These are phyloP conservation scores for Trypoxylon attenuatum DNA, from an alignment of 2,888 invertebrate genomes.

Conservation along the genomic window DNA sequence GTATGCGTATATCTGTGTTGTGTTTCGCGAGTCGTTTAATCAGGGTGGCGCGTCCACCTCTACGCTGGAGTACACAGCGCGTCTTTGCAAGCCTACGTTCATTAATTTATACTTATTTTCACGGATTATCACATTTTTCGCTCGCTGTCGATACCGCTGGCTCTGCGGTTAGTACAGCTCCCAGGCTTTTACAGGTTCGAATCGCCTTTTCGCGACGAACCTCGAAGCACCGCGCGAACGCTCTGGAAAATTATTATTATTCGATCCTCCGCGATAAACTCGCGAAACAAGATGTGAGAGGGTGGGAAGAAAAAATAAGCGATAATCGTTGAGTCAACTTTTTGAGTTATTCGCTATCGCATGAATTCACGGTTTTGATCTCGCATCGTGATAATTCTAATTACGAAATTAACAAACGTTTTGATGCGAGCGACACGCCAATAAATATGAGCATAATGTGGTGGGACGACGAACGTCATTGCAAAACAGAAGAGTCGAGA, in stretches of 20 bases:
- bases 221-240: constrained; percentile 8
- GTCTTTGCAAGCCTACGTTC: constrained; percentile 43
- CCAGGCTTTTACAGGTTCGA: constrained; percentile 13
- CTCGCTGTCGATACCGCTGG: constrained; percentile 41
- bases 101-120: constrained; percentile 60
- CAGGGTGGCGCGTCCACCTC: constrained; percentile 3
- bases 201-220: constrained; percentile 1
- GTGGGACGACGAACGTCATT: neutral
- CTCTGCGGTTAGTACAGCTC: constrained; percentile 15
- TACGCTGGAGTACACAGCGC: constrained; percentile 15
- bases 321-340: neutral
- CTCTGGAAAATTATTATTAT: too few species aligned
- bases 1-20: neutral
- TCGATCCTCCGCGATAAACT: too few species aligned
- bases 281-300: too few species aligned
- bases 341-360: too few species aligned
- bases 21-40: too few species aligned
- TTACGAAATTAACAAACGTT: constrained; percentile 11
- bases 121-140: constrained; percentile 69
- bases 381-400: constrained; percentile 11
- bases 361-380: too few species aligned
- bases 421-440: neutral
- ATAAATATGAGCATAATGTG: constrained; percentile 19
- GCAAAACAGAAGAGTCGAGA: constrained; percentile 11
- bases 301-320: too few species aligned